Evolutionary conservation across 2,888 invertebrate genomes (phyloP), one percentile per base, ranked within the genome.

Genomic region (Eilema caniola): DNA sequence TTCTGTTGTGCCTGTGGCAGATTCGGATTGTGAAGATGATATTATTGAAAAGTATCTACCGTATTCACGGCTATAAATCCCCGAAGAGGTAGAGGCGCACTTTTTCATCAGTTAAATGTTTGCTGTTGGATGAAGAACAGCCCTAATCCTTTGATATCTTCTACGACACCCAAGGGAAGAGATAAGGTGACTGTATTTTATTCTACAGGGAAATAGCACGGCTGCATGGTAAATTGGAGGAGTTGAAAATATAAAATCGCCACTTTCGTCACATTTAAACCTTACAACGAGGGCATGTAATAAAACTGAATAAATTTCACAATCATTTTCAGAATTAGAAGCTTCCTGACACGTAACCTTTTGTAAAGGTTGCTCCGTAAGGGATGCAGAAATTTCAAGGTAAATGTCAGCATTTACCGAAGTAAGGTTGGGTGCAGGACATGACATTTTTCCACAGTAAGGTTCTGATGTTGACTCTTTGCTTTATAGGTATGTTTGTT

Each of bases 281-380:
- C 33, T 62, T 2, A 12, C 8, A 61, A 61, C 31, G n/a, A 61
- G 3, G 28, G 33, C 28, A 1, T 33, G 16, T 23, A 64, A 57
- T 64, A 62, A 28, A 59, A 57, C 23, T 62, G 25, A 23, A 47
- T 59, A 20, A 65, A 69, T 61, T 33, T 69, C 65, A 69, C 24
- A 47, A 20, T 16, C 16, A 33, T 53, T 65, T 64, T 60, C 60
- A 41, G 47, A 33, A 60, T 60, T 47, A 20, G 47, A 25, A 47
- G 25, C 24, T 47, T 47, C 28, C 57, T 20, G 60, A 65, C 31
- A 53, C 47, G n/a, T 11, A 65, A 33, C 62, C 68, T 24, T 57
- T 70, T 56, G 14, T 14, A 70, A 70, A 66, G 70, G 65, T 66
- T 66, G 25, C n/a, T 28, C 53, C 20, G n/a, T 62, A 20, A 53